phyloP scores from a whole-genome alignment of 2,113 vertebrate species.

The Echinops telfairi region DNA sequence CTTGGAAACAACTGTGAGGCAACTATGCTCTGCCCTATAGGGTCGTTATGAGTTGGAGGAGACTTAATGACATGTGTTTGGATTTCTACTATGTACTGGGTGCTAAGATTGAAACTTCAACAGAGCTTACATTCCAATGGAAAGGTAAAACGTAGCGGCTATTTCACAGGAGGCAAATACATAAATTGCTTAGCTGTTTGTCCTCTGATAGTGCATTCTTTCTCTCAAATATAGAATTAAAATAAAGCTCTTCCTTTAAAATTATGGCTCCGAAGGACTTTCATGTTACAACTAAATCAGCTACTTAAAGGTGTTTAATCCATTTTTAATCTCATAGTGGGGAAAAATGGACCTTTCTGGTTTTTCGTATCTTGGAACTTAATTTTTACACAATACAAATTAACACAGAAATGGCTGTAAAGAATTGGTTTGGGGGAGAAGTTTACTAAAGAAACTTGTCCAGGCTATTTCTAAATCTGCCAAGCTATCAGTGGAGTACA shows the following conservation, averaged over 20 bases:
- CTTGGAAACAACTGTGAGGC: too few species aligned
- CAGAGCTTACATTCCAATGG: too few species aligned
- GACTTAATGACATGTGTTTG: neutral
- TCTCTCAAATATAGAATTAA: too few species aligned
- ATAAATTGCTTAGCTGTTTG: too few species aligned
- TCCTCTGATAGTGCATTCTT: too few species aligned
- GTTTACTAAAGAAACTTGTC: too few species aligned
- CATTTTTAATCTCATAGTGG: neutral
- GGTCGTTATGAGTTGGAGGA: neutral
- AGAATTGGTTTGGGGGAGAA: too few species aligned
- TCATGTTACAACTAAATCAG: neutral
- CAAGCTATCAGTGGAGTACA: neutral
- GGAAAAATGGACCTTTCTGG: neutral
- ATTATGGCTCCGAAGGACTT: neutral
- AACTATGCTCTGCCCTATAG: neutral
- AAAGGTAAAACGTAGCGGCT: too few species aligned
- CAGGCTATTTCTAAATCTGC: conserved; percentile 18
- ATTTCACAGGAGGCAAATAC: too few species aligned
- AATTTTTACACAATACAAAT: conserved; percentile 47
- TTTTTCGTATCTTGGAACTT: conserved; percentile 42
- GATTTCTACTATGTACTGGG: too few species aligned
- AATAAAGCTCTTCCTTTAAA: conserved; percentile 36
- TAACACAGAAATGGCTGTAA: conserved; percentile 30
- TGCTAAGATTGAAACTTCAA: too few species aligned
- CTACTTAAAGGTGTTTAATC: neutral